These are phyloP conservation scores for Cynopterus brachyotis DNA, from an alignment of 2,113 vertebrate genomes.

Conservation along the genomic window DNA sequence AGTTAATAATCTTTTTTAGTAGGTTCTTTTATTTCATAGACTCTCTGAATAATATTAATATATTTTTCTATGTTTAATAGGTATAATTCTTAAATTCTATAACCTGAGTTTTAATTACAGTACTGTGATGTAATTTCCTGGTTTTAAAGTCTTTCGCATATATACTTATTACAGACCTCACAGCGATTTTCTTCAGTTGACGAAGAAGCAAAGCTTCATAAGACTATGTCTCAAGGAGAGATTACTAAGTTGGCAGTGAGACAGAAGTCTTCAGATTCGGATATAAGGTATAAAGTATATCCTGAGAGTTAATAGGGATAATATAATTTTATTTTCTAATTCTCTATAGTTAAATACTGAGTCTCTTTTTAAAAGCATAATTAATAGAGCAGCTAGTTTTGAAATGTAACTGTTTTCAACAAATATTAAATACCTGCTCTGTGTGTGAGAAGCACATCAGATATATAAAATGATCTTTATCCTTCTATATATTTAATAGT, in stretches of 20 bases:
- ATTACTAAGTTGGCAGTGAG: conserved; percentile 85
- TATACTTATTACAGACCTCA: conserved; percentile 83
- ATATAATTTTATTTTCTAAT: conserved; percentile 21
- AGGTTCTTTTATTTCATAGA: neutral
- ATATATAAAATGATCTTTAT: neutral
- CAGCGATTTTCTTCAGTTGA: conserved; percentile 84
- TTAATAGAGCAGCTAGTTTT: neutral
- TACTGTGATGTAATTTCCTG: neutral
- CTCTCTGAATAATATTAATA: conserved; percentile 12
- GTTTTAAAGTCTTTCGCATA: conserved; percentile 39
- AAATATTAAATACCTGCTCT: neutral
- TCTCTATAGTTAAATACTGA: neutral
- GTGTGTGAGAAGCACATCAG: neutral
- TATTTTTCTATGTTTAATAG: conserved; percentile 37
- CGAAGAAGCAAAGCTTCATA: conserved; percentile 89
- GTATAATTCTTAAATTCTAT: neutral
- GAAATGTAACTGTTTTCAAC: neutral
- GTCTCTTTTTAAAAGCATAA: neutral
- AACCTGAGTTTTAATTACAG: conserved; percentile 1
- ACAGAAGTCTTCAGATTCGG: conserved; percentile 87
- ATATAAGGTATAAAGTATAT: conserved; percentile 88
- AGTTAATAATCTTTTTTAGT: conserved; percentile 1
- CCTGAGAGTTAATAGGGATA: neutral
- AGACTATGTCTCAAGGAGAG: conserved; percentile 95
- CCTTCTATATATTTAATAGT: neutral